phyloP scores from a whole-genome alignment of 2,888 invertebrate species.

The Netelia melanura region DNA sequence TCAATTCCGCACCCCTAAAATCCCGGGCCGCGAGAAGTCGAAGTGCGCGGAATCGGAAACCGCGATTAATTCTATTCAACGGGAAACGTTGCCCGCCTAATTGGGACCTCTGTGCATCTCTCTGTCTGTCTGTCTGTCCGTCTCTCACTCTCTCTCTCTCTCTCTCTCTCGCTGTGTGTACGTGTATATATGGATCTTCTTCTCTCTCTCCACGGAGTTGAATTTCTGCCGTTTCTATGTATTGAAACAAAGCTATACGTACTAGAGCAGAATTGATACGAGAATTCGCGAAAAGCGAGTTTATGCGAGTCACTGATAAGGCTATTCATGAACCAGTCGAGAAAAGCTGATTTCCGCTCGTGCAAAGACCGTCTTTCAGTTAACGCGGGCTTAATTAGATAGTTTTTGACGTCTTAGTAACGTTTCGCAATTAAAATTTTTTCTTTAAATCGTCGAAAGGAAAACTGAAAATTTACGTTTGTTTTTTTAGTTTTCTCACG shows the following conservation, averaged over 20 bases:
- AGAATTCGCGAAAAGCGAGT: conserved; percentile 46
- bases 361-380: background rate
- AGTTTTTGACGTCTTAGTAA: no score
- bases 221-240: conserved; percentile 34
- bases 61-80: conserved; percentile 69
- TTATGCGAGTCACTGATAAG: conserved; percentile 64
- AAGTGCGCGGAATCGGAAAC: conserved; percentile 65
- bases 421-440: no score
- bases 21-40: conserved; percentile 59
- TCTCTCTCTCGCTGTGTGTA: conserved; percentile 62
- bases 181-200: conserved; percentile 2
- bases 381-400: no score
- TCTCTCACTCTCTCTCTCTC: conserved; percentile 56
- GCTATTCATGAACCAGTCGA: conserved; percentile 38
- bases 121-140: conserved; percentile 65
- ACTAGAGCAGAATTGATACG: conserved; percentile 56
- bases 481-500: no score
- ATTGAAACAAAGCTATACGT: conserved; percentile 27
- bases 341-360: conserved; percentile 32
- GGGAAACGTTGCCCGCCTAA: conserved; percentile 66
- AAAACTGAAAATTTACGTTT: no score
- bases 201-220: conserved; percentile 19
- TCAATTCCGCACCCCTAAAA: conserved; percentile 34
- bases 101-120: conserved; percentile 53
- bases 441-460: background rate